phyloP scores from a whole-genome alignment of 1,140 invertebrate genomes.

The Plectrocnemia conspersa region DNA sequence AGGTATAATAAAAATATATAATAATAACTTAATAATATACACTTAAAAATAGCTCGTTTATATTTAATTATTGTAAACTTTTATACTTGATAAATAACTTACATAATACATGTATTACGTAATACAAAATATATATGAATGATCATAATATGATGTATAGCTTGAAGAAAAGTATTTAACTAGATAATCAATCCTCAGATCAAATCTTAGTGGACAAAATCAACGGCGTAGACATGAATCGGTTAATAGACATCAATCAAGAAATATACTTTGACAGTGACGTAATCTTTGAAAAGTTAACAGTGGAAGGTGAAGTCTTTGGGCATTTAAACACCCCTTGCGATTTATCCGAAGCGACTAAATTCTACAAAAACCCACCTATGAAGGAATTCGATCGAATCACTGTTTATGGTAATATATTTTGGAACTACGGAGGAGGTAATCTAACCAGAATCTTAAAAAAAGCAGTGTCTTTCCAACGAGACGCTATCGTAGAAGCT shows the following conservation, averaged over 20 bases:
- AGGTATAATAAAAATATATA: conserved; percentile 20
- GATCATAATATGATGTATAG: no score
- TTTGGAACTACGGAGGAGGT: conserved; percentile 17
- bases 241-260: conserved; percentile 22
- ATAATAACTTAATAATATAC: no score
- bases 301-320: conserved; percentile 20
- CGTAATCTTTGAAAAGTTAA: conserved; percentile 10
- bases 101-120: no score
- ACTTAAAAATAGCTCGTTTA: no score
- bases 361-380: conserved; percentile 4
- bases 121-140: no score
- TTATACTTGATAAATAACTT: no score
- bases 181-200: no score
- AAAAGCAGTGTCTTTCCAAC: conserved; percentile 34
- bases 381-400: conserved; percentile 16
- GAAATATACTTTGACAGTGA: conserved; percentile 13
- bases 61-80: no score
- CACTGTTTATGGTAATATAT: conserved; percentile 18
- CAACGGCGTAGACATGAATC: conserved; percentile 5
- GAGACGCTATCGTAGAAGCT: conserved; percentile 34
- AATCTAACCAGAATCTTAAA: conserved; percentile 9
- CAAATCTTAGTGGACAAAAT: conserved; percentile 9
- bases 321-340: conserved; percentile 11
- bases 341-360: conserved; percentile 11
- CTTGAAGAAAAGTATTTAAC: no score